A percentile compares a stretch with the other conserved stretches of the same genome.
These are phyloP conservation scores for Rambutsinella grinnellia DNA, from an alignment of 2,888 invertebrate genomes.

Conservation along the genomic window DNA sequence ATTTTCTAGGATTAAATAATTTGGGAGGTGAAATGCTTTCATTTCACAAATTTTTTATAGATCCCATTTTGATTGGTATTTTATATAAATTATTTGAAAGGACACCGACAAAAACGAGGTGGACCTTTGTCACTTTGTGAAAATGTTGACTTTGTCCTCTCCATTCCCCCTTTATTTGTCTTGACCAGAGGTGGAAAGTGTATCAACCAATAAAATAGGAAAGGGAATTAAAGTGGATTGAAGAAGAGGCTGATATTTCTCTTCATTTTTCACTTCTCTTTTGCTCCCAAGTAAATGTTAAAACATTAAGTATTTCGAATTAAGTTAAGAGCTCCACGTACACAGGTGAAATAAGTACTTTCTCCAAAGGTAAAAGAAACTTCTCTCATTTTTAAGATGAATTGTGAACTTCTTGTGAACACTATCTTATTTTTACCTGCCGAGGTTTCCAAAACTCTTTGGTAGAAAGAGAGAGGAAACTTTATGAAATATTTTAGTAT, in stretches of 20 bases:
- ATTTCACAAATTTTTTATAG: no score
- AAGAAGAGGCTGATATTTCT: background rate
- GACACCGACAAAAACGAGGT: background rate
- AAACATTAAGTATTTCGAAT: background rate
- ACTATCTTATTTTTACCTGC: background rate
- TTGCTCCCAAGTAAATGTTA: background rate
- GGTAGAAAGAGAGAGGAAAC: background rate
- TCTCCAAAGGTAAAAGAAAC: conserved; percentile 23
- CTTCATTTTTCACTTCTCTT: background rate
- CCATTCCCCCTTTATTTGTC: background rate
- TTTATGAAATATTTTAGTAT: background rate
- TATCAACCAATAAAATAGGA: background rate
- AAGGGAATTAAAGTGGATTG: background rate
- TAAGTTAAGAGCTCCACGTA: background rate
- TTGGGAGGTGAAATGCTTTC: no score
- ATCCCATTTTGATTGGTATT: no score
- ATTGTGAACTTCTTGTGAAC: conserved; percentile 15
- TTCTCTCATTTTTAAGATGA: conserved; percentile 16
- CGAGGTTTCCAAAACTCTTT: background rate
- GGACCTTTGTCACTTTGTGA: conserved; percentile 8
- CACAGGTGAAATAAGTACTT: background rate
- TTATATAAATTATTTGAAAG: no score
- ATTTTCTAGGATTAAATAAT: no score
- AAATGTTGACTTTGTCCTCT: background rate
- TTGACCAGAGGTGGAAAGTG: background rate